These are phyloP conservation scores for Eupsilia transversa DNA, from an alignment of 2,888 invertebrate genomes.

Conservation along the genomic window DNA sequence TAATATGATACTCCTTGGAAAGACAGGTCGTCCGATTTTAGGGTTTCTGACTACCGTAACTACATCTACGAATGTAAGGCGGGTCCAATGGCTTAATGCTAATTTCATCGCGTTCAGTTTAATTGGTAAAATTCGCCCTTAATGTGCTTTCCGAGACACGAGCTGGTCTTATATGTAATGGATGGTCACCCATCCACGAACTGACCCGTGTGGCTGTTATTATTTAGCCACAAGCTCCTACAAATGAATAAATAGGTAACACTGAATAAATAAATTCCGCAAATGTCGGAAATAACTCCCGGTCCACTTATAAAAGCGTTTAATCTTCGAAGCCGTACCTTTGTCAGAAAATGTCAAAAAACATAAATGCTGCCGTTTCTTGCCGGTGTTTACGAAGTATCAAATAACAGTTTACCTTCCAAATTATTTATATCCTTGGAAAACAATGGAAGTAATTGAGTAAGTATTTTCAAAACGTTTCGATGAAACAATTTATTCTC, in stretches of 20 bases:
- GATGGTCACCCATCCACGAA: background rate
- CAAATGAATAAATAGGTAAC: background rate
- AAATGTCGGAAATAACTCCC: conserved; percentile 1
- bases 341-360: conserved; percentile 30
- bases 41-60: background rate
- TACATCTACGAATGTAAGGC: background rate
- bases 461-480: conserved; percentile 25
- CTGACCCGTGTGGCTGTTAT: background rate
- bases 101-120: too few species aligned
- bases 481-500: background rate
- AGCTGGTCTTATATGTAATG: too few species aligned
- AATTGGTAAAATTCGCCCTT: too few species aligned
- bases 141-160: background rate
- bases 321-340: conserved; percentile 21
- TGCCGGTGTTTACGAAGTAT: conserved; percentile 40
- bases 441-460: conserved; percentile 39
- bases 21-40: background rate
- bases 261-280: background rate
- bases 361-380: conserved; percentile 12
- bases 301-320: background rate
- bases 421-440: conserved; percentile 32
- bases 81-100: too few species aligned
- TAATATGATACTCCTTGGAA: background rate
- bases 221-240: background rate
- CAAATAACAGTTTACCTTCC: conserved; percentile 41